A percentile compares a stretch with the other conserved stretches of the same genome.
Evolutionary conservation across 2,113 vertebrate species (phyloP).

Genomic region (Phocoena sinus): DNA sequence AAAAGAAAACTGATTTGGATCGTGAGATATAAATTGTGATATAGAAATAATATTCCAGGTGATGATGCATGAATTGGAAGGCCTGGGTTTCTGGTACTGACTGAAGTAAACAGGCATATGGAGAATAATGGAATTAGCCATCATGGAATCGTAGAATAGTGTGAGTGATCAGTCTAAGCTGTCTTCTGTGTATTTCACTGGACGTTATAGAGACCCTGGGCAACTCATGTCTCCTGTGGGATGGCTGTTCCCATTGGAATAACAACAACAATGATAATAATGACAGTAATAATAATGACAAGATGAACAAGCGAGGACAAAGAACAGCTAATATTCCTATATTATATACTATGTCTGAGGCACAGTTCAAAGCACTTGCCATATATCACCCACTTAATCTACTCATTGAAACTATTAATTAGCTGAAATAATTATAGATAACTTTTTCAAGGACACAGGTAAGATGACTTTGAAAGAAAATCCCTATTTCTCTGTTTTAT

Average conservation of each 20-base stretch:
- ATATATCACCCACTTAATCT: neutral
- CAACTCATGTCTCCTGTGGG: neutral
- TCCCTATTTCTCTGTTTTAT: neutral
- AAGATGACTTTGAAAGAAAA: neutral
- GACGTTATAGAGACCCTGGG: neutral
- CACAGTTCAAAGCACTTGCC: neutral
- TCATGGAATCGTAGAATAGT: neutral
- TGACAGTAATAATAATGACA: neutral
- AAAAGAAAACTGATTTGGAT: neutral
- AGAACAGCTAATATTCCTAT: neutral
- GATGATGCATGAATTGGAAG: neutral
- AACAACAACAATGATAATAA: neutral
- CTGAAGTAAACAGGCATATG: neutral
- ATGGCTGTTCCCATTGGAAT: neutral
- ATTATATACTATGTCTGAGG: neutral
- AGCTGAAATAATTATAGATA: neutral
- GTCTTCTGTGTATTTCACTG: neutral
- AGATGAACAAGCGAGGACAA: neutral
- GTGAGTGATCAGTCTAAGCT: neutral
- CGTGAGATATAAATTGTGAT: neutral
- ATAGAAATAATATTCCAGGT: neutral
- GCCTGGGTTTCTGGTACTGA: neutral
- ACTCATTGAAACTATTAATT: neutral
- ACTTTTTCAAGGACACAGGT: neutral
- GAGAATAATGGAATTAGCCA: neutral